phyloP scores from a whole-genome alignment of 2,113 vertebrate genomes.

The Corythornis madagascariensis region DNA sequence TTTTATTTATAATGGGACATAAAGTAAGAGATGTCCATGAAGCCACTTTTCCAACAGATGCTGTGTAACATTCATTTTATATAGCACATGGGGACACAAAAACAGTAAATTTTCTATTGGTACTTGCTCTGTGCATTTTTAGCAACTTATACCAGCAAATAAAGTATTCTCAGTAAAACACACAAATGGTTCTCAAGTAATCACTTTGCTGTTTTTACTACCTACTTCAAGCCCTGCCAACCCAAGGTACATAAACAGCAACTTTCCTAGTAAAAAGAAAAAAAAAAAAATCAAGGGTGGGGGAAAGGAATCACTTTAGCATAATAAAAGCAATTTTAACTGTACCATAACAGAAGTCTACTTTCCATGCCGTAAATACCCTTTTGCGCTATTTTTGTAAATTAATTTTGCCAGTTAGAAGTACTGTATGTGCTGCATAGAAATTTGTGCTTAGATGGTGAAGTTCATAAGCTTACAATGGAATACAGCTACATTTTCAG shows the following conservation, averaged over 20 bases:
- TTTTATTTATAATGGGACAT: slow-evolving; percentile 86
- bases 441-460: slow-evolving; percentile 83
- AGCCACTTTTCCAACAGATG: slow-evolving; percentile 85
- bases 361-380: slow-evolving; percentile 81
- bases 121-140: slow-evolving; percentile 87
- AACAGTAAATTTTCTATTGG: slow-evolving; percentile 83
- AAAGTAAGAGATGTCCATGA: slow-evolving; percentile 81
- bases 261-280: slow-evolving; percentile 65
- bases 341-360: slow-evolving; percentile 76
- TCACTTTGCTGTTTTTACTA: slow-evolving; percentile 83
- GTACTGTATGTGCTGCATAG: slow-evolving; percentile 80
- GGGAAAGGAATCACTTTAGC: slow-evolving; percentile 66
- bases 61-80: slow-evolving; percentile 84
- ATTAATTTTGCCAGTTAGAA: slow-evolving; percentile 81
- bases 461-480: slow-evolving; percentile 82
- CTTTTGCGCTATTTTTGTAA: slow-evolving; percentile 83
- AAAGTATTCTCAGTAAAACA: slow-evolving; percentile 85
- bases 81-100: slow-evolving; percentile 81
- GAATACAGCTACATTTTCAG: slow-evolving; percentile 82
- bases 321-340: slow-evolving; percentile 74
- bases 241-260: slow-evolving; percentile 76
- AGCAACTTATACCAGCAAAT: slow-evolving; percentile 87
- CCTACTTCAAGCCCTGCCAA: slow-evolving; percentile 79
- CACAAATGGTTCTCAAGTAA: slow-evolving; percentile 82
- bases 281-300: slow-evolving; percentile 43